Evolutionary conservation across 2,888 invertebrate genomes (phyloP), one percentile per base, ranked within the genome.

Genomic region (Cantharis lateralis): DNA sequence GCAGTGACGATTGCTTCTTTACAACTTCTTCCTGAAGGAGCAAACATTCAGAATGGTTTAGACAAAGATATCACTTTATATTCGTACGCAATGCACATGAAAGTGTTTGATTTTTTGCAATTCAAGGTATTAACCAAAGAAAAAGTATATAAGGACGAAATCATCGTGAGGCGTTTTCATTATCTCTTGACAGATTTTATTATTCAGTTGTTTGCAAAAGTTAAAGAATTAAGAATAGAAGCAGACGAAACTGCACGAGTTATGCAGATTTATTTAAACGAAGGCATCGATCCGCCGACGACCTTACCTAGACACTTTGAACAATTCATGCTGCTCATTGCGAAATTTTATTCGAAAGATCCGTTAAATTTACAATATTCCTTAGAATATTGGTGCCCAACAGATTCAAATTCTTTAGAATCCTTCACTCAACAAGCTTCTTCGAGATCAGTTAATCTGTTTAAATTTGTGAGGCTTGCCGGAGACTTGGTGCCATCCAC

Each of bases 161-260:
- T 96, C 86, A 95, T 96, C 84, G 91, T 95, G 83, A 92, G 95
- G 18, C 92, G 96, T 66, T 89, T 98, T 68, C 98, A 98, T 88
- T 91, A 92, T 15, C 89, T 98, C 10, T 90, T 98, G 72, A 96
- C 96, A 0, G 98, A 98, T 88, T 98, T 98, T 84, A 96, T 98
- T 69, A 94, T 95, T 79, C 91, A 95, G 73, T 96, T 98, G 96
- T 98, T 97, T 72, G 91, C 96, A 69, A 98, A 97, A 91, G 92
- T 95, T 0, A 95, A 95, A 83, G 95, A 96, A 86, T 88, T 96
- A 78, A 90, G 95, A 70, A 93, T 93, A 83, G 91, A 95, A 82
- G 97, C 97, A 0, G 98, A 98, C 87, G 98, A 98, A 87, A 94
- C 94, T 1, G 95, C 96, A 13, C 92, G 95, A 77, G 93, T 95